Conservation (phyloP, 2,113 vertebrate species). For the Speoplatyrhinus poulsoni region DNA sequence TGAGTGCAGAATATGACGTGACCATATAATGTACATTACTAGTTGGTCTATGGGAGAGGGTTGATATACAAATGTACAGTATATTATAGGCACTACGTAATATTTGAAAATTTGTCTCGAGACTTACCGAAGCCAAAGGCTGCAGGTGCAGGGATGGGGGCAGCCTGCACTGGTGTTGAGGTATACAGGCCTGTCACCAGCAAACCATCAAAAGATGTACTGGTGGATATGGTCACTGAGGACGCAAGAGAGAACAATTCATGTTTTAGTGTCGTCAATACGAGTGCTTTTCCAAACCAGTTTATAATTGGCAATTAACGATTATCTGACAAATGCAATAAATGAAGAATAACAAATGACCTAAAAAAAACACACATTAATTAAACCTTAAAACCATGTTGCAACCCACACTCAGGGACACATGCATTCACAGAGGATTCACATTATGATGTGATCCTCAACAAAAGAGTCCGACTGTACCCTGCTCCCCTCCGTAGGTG, state of each 20-base stretch:
- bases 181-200: constrained; percentile 97
- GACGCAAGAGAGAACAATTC: constrained; percentile 22
- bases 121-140: constrained; percentile 96
- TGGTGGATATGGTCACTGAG: constrained; percentile 94
- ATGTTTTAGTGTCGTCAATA: neutral
- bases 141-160: constrained; percentile 88
- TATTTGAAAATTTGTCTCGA: no score
- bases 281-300: neutral
- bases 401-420: no score
- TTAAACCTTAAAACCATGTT: no score
- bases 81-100: neutral
- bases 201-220: constrained; percentile 93
- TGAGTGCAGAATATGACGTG: no score
- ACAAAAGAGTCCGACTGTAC: no score
- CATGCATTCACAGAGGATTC: no score
- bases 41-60: constrained; percentile 6
- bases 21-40: neutral
- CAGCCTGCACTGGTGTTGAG: constrained; percentile 89
- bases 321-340: neutral
- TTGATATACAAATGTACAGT: no score
- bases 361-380: neutral
- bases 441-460: no score
- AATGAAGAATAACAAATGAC: neutral
- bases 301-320: neutral
- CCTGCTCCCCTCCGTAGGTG: no score